phyloP scores from a whole-genome alignment of 2,888 invertebrate genomes.

The Diplazon laetatorius region DNA sequence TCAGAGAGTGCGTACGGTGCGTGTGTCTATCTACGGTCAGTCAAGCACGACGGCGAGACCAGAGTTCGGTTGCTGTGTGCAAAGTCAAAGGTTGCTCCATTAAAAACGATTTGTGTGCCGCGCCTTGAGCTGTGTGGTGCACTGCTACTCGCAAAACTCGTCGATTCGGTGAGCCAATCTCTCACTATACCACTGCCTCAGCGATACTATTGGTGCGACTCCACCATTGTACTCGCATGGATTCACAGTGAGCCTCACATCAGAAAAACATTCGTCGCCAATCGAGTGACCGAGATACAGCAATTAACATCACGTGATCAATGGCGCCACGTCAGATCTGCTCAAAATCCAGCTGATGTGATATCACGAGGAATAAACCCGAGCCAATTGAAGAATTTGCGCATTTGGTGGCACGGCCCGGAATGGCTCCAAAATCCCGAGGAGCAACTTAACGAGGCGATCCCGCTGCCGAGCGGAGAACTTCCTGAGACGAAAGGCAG shows the following conservation, averaged over 20 bases:
- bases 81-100: constrained; percentile 1
- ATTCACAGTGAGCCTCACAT: not conserved
- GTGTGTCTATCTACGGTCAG: constrained; percentile 2
- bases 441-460: not conserved
- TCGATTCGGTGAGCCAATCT: constrained; percentile 29
- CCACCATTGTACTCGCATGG: constrained; percentile 10
- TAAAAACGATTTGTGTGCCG: not conserved
- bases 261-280: not conserved
- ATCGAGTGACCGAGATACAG: constrained; percentile 9
- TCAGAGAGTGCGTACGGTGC: not conserved
- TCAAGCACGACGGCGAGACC: not conserved
- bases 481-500: not conserved
- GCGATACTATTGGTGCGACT: constrained; percentile 57
- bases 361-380: not conserved
- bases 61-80: constrained; percentile 18
- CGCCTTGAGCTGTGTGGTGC: constrained; percentile 5
- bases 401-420: not conserved
- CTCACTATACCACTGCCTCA: constrained; percentile 46
- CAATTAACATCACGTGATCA: not conserved
- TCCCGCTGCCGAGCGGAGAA: not conserved
- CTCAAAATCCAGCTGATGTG: not conserved
- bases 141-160: constrained; percentile 31
- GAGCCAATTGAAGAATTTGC: not conserved
- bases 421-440: not conserved
- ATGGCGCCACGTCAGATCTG: not conserved